These are phyloP conservation scores for Channa maculata DNA, from an alignment of 2,113 vertebrate genomes.

Conservation along the genomic window DNA sequence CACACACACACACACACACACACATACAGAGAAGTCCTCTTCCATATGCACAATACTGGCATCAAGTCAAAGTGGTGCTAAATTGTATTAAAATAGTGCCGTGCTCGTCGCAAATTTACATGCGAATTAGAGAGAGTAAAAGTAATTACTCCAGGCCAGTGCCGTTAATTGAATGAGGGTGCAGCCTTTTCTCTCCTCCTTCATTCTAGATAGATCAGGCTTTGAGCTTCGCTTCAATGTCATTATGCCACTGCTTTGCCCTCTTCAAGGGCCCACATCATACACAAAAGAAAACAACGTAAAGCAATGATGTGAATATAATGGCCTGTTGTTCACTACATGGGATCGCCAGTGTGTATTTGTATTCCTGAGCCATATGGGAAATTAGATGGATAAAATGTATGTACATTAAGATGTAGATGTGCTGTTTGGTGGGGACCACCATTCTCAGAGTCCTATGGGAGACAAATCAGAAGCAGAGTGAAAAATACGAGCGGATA, in stretches of 20 bases:
- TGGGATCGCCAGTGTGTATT: slow-evolving; percentile 41
- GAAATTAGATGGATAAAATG: slow-evolving; percentile 69
- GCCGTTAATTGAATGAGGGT: slow-evolving; percentile 81
- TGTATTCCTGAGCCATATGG: slow-evolving; percentile 56
- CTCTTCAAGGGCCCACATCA: slow-evolving; percentile 64
- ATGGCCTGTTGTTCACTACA: slow-evolving; percentile 33
- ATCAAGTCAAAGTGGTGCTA: slow-evolving; percentile 79
- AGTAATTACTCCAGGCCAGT: slow-evolving; percentile 80
- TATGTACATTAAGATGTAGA: slow-evolving; percentile 64
- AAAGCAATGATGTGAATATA: slow-evolving; percentile 26
- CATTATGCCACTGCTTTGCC: slow-evolving; percentile 68
- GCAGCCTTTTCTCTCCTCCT: slow-evolving; percentile 74
- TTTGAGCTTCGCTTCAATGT: slow-evolving; percentile 75
- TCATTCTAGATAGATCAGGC: slow-evolving; percentile 61
- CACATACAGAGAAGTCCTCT: slow-evolving; percentile 40
- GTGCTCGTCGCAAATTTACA: slow-evolving; percentile 82
- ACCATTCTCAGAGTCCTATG: slow-evolving; percentile 49
- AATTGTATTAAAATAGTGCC: slow-evolving; percentile 85
- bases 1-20: slow-evolving; percentile 35
- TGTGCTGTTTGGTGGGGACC: slow-evolving; percentile 55
- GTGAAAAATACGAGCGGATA: slow-evolving; percentile 49
- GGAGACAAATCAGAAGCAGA: slow-evolving; percentile 59
- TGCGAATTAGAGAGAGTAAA: slow-evolving; percentile 82
- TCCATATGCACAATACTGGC: slow-evolving; percentile 69
- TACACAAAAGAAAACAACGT: slow-evolving; percentile 34